Evolutionary conservation across 2,797 vertebrate genomes (phyloP).

Genomic region (Australoheros facetus): DNA sequence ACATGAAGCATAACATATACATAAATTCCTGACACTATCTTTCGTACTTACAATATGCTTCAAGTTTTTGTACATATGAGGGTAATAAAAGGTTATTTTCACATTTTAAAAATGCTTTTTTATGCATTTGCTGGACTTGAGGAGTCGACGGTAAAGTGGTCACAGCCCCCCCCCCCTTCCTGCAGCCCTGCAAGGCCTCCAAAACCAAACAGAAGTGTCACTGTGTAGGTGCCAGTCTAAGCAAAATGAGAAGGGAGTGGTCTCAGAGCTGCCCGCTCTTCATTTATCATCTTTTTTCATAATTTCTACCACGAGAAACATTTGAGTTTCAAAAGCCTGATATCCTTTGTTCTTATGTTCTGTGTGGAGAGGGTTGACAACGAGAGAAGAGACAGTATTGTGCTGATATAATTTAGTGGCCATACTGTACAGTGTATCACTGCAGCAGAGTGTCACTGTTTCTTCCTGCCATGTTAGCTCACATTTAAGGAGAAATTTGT

Average conservation of each 20-base stretch:
- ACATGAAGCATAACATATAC: conserved; percentile 41
- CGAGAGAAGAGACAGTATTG: not conserved
- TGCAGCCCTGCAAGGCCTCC: conserved; percentile 72
- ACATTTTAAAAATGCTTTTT: not conserved
- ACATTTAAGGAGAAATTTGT: conserved; percentile 32
- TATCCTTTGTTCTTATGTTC: not conserved
- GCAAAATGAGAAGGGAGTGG: conserved; percentile 59
- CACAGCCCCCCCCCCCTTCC: conserved; percentile 49
- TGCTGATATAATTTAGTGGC: not conserved
- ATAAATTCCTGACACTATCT: fast-evolving
- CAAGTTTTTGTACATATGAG: not conserved
- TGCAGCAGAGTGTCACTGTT: conserved; percentile 20
- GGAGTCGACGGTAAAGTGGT: conserved; percentile 42
- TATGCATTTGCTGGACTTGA: conserved; percentile 32
- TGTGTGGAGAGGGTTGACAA: not conserved
- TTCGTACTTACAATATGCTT: not conserved
- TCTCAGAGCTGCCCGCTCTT: conserved; percentile 37
- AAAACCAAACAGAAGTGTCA: conserved; percentile 78
- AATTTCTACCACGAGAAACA: conserved; percentile 28
- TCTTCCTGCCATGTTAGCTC: conserved; percentile 20
- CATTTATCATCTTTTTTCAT: conserved; percentile 40
- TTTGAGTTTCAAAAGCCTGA: not conserved
- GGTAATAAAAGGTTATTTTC: not conserved
- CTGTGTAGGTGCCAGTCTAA: conserved; percentile 77
- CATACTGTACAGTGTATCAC: not conserved